Base-by-base conservation (phyloP, 2,888 invertebrate genomes). In the Magallana nippona region DNA sequence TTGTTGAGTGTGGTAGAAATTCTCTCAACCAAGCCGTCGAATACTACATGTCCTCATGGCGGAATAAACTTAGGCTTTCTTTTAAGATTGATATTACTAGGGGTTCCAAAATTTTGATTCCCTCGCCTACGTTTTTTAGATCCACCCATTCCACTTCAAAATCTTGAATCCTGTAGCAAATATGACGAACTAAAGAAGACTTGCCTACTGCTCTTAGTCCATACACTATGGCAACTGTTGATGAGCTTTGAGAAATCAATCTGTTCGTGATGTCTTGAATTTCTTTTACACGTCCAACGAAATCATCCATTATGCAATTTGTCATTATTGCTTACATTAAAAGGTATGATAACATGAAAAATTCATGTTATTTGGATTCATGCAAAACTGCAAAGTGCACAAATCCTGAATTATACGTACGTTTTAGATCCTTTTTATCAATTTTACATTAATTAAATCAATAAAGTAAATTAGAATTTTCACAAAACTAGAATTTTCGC, bases 211-310 rank as follows among this genome's bases (percentile, higher is more conserved):
- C 71, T 27, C 32, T 71, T 13, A 27, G 10, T 27, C 71, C 71
- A 32, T 71, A 27, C 71, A 71, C 10, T 3, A 71, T 32, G 27
- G 19, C 71, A 27, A 15, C 71, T 11, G 27, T 71, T 71, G 22
- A 27, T 71, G 71, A 1, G 5, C 27, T 27, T 10, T 22, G 27
- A 13, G 71, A 71, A 27, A 22, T 27, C 27, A 71, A 32, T 1
- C 1, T 32, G 13, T 71, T 15, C 2, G 27, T 22, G 13, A 71
- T 71, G 32, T 71, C 13, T 27, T 13, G 27, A 2, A 71, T 71
- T 15, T 71, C 71, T 32, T 22, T 32, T 27, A 71, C 15, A 71
- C 71, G 71, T 27, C 71, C 71, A 10, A 71, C 71, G 32, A 71
- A 71, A 13, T 71, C 71, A 22, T 10, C 71, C 71, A 71, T 71